These are phyloP conservation scores for Dendrophyllia cribrosa DNA, from an alignment of 64 coral and sea anemone genomes.

Conservation along the genomic window DNA sequence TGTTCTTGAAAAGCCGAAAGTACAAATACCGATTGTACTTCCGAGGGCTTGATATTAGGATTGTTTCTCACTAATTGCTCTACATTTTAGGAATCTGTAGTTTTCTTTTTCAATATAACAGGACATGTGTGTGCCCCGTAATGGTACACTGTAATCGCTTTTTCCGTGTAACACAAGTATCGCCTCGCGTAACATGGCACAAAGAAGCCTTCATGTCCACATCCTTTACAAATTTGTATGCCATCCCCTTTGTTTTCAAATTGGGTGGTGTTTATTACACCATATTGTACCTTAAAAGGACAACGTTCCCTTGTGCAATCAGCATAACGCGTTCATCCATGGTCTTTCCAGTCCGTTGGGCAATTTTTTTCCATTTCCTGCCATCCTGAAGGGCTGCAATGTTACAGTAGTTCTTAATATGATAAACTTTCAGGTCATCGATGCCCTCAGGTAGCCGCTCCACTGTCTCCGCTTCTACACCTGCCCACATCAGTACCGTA, in stretches of 20 bases:
- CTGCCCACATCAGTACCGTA: no score
- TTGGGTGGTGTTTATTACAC: background rate
- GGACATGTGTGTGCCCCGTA: slow-evolving; percentile 19
- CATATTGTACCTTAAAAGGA: background rate
- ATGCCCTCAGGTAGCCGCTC: background rate
- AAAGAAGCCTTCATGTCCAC: background rate
- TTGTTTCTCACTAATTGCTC: slow-evolving; percentile 1
- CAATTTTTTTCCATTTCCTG: slow-evolving; percentile 11
- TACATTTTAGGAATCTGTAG: background rate
- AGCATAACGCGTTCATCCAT: no score
- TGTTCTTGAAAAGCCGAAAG: slow-evolving; percentile 7
- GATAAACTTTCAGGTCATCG: background rate
- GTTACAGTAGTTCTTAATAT: background rate
- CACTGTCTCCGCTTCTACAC: no score
- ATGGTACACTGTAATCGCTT: slow-evolving; percentile 3
- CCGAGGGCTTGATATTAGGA: slow-evolving; percentile 32
- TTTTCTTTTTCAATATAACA: background rate
- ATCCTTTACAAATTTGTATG: background rate
- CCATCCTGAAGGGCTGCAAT: background rate
- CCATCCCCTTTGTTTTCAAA: background rate
- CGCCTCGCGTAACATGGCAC: background rate
- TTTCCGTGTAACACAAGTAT: background rate
- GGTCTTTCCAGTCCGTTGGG: no score
- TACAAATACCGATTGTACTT: slow-evolving; percentile 15
- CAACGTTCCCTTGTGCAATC: background rate